phyloP scores from a whole-genome alignment of 2,797 vertebrate genomes.

The Aeoliscus strigatus region DNA sequence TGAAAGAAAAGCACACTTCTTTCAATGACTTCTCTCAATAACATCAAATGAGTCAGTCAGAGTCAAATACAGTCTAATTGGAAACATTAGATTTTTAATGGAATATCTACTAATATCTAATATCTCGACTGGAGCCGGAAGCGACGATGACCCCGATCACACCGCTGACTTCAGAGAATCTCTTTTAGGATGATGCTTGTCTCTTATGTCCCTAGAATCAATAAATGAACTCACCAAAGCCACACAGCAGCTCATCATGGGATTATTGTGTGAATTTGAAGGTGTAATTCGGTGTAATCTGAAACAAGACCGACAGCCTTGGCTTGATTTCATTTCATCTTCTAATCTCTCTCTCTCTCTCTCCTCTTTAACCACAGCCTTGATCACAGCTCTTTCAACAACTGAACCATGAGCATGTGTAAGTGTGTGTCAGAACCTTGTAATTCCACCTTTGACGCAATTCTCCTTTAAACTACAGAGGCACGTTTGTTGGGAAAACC shows the following conservation, averaged over 20 bases:
- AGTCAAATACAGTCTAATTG: no score
- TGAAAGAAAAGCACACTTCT: no score
- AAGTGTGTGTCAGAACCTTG: slow-evolving; percentile 44
- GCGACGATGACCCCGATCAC: no score
- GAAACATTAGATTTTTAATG: no score
- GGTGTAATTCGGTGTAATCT: slow-evolving; percentile 56
- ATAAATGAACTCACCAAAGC: slow-evolving; percentile 49
- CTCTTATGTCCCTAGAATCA: slow-evolving; percentile 26
- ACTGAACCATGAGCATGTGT: slow-evolving; percentile 51
- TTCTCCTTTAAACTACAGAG: no score
- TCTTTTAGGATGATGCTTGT: slow-evolving; percentile 8
- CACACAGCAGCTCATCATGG: slow-evolving; percentile 57
- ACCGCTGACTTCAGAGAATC: slow-evolving; percentile 31
- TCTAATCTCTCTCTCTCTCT: no score
- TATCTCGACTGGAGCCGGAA: no score
- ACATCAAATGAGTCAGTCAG: no score
- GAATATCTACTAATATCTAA: no score
- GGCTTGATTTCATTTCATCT: slow-evolving; percentile 63
- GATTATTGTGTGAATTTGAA: slow-evolving; percentile 48
- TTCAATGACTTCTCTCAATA: no score
- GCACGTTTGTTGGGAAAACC: no score
- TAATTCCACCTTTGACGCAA: slow-evolving; percentile 28
- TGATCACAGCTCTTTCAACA: slow-evolving; percentile 61
- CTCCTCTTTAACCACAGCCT: slow-evolving; percentile 57
- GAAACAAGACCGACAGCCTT: slow-evolving; percentile 66